Conservation (phyloP, 2,113 vertebrate genomes). For the Tetraodon nigroviridis region DNA sequence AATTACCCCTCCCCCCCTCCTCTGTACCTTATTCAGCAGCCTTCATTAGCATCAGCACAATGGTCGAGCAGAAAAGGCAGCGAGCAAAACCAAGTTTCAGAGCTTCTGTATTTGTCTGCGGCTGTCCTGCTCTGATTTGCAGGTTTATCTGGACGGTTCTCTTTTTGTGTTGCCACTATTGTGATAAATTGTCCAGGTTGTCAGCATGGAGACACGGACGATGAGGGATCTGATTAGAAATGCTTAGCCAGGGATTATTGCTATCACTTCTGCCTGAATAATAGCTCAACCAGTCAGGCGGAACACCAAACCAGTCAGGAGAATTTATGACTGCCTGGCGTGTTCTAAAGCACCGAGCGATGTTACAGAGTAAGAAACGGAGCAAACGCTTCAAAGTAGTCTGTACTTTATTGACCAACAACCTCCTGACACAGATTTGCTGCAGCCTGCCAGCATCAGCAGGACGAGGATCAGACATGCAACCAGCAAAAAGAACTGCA, state of each 20-base stretch:
- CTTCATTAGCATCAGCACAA: constrained; percentile 65
- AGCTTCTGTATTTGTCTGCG: constrained; percentile 5
- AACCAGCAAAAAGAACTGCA: neutral
- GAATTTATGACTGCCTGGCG: neutral
- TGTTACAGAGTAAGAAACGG: constrained; percentile 1
- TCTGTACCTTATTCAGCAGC: constrained; percentile 11
- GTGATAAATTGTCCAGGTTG: neutral
- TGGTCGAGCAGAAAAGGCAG: constrained; percentile 23
- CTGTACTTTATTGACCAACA: constrained; percentile 50
- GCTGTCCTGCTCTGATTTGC: too few relatives aligned
- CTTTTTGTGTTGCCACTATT: neutral
- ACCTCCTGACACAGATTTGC: neutral
- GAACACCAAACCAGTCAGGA: neutral
- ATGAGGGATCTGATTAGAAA: neutral
- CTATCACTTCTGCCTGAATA: too few relatives aligned
- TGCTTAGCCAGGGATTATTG: neutral
- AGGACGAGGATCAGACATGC: neutral
- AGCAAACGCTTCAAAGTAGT: constrained; percentile 1
- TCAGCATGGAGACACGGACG: neutral
- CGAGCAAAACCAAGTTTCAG: constrained; percentile 22
- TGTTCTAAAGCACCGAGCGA: neutral
- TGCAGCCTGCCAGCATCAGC: neutral
- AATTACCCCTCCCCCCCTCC: constrained; percentile 52
- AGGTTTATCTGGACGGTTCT: neutral
- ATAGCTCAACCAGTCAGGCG: neutral